Evolutionary conservation across 2,888 invertebrate species (phyloP).

Genomic region (Pachymerium ferrugineum): DNA sequence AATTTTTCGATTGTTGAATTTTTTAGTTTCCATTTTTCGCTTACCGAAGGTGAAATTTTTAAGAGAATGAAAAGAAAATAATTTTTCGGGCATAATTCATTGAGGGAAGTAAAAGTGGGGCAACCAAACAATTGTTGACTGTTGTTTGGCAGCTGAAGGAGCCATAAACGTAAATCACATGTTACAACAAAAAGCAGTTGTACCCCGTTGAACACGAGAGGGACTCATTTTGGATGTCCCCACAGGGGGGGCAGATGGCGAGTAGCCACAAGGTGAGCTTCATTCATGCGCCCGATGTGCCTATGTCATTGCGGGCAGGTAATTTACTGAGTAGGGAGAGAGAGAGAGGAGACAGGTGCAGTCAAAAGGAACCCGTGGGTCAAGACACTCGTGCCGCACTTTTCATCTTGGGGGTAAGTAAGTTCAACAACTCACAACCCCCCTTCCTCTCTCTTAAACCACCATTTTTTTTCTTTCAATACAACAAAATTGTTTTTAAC

Average conservation of each 20-base stretch:
- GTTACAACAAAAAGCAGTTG: not conserved
- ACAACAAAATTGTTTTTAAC: too few species aligned
- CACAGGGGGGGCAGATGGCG: conserved; percentile 8
- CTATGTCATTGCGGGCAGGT: conserved; percentile 4
- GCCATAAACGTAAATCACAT: conserved; percentile 4
- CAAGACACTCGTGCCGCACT: conserved; percentile 8
- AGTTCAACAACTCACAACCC: not conserved
- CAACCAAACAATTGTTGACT: not conserved
- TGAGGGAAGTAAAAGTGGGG: not conserved
- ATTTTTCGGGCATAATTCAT: too few species aligned
- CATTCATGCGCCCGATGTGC: conserved; percentile 4
- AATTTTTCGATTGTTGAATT: too few species aligned
- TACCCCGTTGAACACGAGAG: conserved; percentile 1
- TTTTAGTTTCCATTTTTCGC: too few species aligned
- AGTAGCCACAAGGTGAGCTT: conserved; percentile 1
- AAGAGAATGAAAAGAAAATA: too few species aligned
- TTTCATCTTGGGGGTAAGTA: conserved; percentile 2
- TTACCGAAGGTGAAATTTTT: too few species aligned
- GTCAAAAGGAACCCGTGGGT: not conserved
- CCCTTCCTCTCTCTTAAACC: not conserved
- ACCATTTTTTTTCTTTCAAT: not conserved
- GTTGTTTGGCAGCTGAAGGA: conserved; percentile 1
- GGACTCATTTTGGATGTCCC: conserved; percentile 7
- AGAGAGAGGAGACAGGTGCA: conserved; percentile 9
- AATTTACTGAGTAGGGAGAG: not conserved